Percentiles rank a stretch among this genome's conserved stretches.
Evolutionary conservation across 2,113 vertebrate species (phyloP).

Genomic region (Gambusia holbrooki): DNA sequence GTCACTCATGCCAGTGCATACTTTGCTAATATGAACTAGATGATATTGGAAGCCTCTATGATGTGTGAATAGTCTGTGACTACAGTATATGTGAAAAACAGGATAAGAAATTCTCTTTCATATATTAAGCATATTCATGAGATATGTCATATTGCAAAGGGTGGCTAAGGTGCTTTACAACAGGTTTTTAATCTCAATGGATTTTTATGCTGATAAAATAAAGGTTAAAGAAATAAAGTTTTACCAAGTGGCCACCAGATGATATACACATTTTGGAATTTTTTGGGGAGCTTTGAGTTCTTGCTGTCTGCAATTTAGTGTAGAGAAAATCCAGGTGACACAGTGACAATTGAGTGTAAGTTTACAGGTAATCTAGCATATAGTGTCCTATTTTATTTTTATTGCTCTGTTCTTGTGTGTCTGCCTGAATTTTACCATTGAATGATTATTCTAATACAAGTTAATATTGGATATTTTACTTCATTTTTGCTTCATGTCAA

Average conservation of each 20-base stretch:
- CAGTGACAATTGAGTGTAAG: conserved; percentile 56
- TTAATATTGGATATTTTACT: not conserved
- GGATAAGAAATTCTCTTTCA: conserved; percentile 26
- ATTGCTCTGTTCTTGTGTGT: not conserved
- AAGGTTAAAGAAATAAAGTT: too few relatives aligned
- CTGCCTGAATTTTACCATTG: not conserved
- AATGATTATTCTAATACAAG: not conserved
- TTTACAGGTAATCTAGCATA: not conserved
- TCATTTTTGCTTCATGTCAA: not conserved
- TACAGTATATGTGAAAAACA: conserved; percentile 20
- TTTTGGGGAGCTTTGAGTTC: conserved; percentile 33
- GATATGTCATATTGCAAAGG: conserved; percentile 50
- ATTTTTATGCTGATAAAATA: too few relatives aligned
- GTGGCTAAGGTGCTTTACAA: conserved; percentile 60
- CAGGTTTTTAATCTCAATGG: too few relatives aligned
- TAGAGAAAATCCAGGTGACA: conserved; percentile 55
- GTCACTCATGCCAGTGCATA: conserved; percentile 49
- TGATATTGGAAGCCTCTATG: conserved; percentile 39
- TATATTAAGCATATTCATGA: conserved; percentile 54
- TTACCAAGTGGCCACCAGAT: conserved; percentile 50
- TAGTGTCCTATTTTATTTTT: too few relatives aligned
- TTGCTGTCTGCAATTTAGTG: conserved; percentile 22
- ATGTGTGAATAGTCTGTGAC: conserved; percentile 7
- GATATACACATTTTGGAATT: conserved; percentile 48
- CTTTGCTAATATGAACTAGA: conserved; percentile 46